Conservation (phyloP, 2,888 invertebrate species). For the Strigamia maritima region DNA sequence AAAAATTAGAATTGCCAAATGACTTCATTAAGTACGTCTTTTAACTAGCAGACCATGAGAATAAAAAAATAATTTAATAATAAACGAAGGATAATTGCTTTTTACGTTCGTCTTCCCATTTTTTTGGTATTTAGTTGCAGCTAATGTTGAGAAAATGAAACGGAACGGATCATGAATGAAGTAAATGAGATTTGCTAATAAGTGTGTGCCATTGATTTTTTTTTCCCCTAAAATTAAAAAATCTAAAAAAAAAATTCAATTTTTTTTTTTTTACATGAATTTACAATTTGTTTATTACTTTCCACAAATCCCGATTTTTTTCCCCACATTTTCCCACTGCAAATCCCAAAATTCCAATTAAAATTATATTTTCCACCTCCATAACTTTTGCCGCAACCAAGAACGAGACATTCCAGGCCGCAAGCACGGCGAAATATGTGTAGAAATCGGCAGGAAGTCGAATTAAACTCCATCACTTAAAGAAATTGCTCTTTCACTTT, state of each 20-base stretch:
- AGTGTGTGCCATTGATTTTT: slow-evolving; percentile 20
- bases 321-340: neutral
- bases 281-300: neutral
- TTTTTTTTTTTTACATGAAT: neutral
- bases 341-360: neutral
- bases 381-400: neutral
- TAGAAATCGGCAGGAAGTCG: neutral
- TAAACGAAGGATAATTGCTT: slow-evolving; percentile 24
- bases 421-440: neutral
- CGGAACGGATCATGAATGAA: slow-evolving; percentile 29
- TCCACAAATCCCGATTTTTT: neutral
- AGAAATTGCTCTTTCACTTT: slow-evolving; percentile 7
- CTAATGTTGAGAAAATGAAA: slow-evolving; percentile 21
- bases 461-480: slow-evolving; percentile 27
- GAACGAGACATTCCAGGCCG: neutral
- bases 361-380: neutral
- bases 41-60: neutral
- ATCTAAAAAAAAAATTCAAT: neutral
- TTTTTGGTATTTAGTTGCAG: slow-evolving; percentile 17
- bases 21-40: neutral
- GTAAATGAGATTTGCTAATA: slow-evolving; percentile 30
- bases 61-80: slow-evolving; percentile 29
- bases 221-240: neutral
- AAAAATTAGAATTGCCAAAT: neutral
- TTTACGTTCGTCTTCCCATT: neutral